Evolutionary conservation across 1,140 invertebrate species (phyloP).

Genomic region (Zophobas atratus): DNA sequence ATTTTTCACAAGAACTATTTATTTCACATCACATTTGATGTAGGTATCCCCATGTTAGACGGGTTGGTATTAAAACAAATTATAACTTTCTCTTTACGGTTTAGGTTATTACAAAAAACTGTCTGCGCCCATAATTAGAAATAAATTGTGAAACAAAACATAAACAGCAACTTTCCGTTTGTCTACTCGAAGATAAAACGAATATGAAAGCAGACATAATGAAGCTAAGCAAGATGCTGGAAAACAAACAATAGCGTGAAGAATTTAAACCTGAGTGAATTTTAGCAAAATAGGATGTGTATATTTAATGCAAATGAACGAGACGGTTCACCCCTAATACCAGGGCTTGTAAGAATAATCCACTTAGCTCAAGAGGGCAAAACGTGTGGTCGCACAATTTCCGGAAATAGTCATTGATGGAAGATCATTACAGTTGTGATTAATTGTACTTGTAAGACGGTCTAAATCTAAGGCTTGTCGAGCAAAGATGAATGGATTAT

Average conservation of each 20-base stretch:
- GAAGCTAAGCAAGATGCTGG: constrained; percentile 12
- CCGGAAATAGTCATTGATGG: constrained; percentile 4
- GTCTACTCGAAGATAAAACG: neutral
- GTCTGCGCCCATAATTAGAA: no score
- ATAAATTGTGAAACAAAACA: neutral
- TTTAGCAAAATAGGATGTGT: constrained; percentile 15
- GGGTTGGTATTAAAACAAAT: no score
- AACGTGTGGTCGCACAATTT: constrained; percentile 3
- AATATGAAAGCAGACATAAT: constrained; percentile 6
- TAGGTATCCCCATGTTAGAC: no score
- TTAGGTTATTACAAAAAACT: no score
- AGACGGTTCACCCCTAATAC: neutral
- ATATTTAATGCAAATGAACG: constrained; percentile 19
- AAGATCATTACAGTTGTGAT: constrained; percentile 14
- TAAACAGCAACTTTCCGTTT: constrained; percentile 17
- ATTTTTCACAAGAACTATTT: no score
- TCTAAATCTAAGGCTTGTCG: constrained; percentile 5
- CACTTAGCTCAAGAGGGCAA: neutral
- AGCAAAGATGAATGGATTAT: constrained; percentile 11
- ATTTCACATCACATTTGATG: no score
- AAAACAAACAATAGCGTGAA: constrained; percentile 11
- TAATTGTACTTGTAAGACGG: constrained; percentile 1
- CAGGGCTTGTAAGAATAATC: neutral
- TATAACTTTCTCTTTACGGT: no score
- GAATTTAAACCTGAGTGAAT: neutral